These are phyloP conservation scores for Macrophya annulata DNA, from an alignment of 2,888 invertebrate genomes.

Conservation along the genomic window DNA sequence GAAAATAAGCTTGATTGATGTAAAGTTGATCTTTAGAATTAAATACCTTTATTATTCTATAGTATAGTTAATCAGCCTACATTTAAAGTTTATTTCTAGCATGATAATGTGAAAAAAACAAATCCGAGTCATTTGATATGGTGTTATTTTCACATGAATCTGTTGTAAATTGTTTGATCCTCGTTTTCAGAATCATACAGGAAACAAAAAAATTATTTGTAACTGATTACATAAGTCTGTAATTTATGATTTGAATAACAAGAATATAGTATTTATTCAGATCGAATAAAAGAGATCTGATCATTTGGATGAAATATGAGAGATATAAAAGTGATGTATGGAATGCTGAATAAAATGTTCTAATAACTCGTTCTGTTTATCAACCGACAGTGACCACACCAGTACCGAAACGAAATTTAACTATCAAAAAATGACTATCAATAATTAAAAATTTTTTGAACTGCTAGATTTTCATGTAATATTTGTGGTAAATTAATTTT, in stretches of 20 bases:
- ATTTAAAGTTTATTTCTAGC: background rate
- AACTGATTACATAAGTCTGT: conserved; percentile 1
- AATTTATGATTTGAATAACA: background rate
- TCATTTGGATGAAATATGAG: conserved; percentile 6
- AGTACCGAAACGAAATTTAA: background rate
- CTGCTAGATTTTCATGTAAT: background rate
- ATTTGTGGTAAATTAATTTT: background rate
- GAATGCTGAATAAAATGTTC: conserved; percentile 39
- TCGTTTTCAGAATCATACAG: background rate
- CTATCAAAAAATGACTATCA: background rate
- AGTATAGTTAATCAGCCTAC: background rate
- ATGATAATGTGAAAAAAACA: background rate
- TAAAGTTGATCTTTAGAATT: conserved; percentile 13
- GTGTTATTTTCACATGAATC: background rate
- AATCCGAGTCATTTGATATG: background rate
- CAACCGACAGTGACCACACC: conserved; percentile 17
- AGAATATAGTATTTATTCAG: conserved; percentile 18
- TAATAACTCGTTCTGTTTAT: conserved; percentile 33
- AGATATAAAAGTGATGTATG: conserved; percentile 34
- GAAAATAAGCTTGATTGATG: background rate
- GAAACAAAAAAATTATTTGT: background rate
- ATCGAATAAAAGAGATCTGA: background rate
- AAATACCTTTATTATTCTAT: conserved; percentile 7
- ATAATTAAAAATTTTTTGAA: background rate
- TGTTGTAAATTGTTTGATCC: background rate